Percentiles rank a stretch among this genome's conserved stretches.
phyloP scores from a whole-genome alignment of 2,888 invertebrate genomes.

The Leptothorax acervorum region DNA sequence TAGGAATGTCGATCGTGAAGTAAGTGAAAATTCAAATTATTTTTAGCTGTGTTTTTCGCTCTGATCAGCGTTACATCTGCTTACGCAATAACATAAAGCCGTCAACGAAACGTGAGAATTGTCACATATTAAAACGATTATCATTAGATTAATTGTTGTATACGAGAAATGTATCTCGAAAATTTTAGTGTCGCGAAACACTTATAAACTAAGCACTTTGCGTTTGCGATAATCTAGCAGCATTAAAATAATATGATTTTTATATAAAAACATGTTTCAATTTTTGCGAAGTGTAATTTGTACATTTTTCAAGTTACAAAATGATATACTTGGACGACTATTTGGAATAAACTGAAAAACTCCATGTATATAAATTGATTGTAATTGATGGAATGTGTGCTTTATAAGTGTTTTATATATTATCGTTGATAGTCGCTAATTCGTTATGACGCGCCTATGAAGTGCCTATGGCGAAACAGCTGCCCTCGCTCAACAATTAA shows the following conservation, averaged over 20 bases:
- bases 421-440: background rate
- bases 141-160: background rate
- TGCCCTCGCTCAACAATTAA: constrained; percentile 51
- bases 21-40: background rate
- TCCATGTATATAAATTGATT: background rate
- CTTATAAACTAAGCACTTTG: background rate
- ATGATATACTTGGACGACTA: background rate
- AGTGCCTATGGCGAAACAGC: background rate
- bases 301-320: background rate
- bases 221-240: background rate
- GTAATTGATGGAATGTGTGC: background rate
- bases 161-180: background rate
- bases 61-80: background rate
- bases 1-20: background rate
- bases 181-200: background rate
- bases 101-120: background rate
- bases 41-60: background rate
- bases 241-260: background rate
- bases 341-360: background rate
- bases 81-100: constrained; percentile 1
- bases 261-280: background rate
- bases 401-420: background rate
- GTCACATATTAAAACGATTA: background rate
- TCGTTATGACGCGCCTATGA: background rate
- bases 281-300: background rate